These are phyloP conservation scores for Parotia lawesii DNA, from an alignment of 2,113 vertebrate species.

Conservation along the genomic window DNA sequence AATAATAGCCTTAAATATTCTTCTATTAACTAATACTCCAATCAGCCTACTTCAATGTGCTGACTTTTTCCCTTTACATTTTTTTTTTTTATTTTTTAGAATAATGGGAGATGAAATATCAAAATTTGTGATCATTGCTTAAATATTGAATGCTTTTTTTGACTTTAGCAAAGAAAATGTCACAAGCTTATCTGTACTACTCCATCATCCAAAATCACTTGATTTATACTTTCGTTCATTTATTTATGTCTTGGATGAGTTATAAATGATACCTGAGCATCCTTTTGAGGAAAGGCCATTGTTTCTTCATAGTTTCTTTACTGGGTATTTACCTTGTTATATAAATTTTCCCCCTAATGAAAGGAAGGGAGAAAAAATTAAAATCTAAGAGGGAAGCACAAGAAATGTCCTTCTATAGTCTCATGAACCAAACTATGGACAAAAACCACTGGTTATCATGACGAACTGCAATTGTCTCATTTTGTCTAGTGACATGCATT, in stretches of 20 bases:
- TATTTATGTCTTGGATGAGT: not conserved
- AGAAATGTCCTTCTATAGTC: not conserved
- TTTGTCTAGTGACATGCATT: not conserved
- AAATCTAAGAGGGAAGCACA: not conserved
- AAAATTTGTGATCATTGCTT: not conserved
- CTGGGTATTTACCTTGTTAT: not conserved
- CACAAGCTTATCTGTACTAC: not conserved
- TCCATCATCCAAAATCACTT: not conserved
- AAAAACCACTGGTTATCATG: not conserved
- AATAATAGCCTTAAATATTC: not conserved
- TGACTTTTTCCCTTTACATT: not conserved
- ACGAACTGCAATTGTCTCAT: not conserved
- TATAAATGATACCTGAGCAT: not conserved
- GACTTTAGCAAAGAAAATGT: not conserved
- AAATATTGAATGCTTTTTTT: not conserved
- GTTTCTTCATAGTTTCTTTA: not conserved
- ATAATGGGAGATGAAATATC: not conserved
- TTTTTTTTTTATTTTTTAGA: not conserved
- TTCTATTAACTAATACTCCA: not conserved
- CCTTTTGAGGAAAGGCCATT: not conserved
- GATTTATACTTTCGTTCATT: not conserved
- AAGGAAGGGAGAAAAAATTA: not conserved
- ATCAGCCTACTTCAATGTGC: not conserved
- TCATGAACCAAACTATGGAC: not conserved
- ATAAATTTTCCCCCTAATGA: not conserved